Evolutionary conservation across 2,113 vertebrate species (phyloP).

Genomic region (Urocitellus parryii): DNA sequence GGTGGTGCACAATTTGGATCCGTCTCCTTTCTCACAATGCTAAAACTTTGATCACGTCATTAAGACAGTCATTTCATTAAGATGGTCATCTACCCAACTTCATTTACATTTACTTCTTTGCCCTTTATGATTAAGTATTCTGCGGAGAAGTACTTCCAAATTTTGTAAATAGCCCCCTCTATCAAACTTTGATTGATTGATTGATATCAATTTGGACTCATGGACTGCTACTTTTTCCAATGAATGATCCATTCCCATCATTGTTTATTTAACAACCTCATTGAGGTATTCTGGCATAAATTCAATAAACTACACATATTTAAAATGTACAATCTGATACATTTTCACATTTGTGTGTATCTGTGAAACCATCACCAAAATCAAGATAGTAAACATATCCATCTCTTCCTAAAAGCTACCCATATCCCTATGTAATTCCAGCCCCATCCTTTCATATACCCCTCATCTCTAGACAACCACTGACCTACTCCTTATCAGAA

Average conservation of each 20-base stretch:
- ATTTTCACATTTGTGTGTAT: neutral
- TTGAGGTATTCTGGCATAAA: neutral
- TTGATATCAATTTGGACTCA: neutral
- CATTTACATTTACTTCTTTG: neutral
- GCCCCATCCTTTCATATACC: neutral
- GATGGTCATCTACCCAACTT: neutral
- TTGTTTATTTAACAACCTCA: neutral
- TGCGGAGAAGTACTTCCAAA: neutral
- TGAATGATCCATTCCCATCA: neutral
- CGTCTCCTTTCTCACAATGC: neutral
- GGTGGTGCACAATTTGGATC: neutral
- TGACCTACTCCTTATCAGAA: neutral
- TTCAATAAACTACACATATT: neutral
- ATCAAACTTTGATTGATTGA: constrained; percentile 21
- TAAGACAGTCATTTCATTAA: neutral
- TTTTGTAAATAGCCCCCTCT: neutral
- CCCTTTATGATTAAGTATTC: neutral
- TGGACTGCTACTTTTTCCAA: neutral
- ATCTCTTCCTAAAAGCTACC: neutral
- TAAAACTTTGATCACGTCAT: neutral
- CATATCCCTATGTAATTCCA: neutral
- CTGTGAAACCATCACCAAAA: neutral
- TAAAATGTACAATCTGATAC: neutral
- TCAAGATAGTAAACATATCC: neutral
- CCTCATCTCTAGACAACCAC: neutral